Percentiles rank a stretch among this genome's conserved stretches.
Conservation (phyloP, 1,140 invertebrate species). For the Lepidurus arcticus region DNA sequence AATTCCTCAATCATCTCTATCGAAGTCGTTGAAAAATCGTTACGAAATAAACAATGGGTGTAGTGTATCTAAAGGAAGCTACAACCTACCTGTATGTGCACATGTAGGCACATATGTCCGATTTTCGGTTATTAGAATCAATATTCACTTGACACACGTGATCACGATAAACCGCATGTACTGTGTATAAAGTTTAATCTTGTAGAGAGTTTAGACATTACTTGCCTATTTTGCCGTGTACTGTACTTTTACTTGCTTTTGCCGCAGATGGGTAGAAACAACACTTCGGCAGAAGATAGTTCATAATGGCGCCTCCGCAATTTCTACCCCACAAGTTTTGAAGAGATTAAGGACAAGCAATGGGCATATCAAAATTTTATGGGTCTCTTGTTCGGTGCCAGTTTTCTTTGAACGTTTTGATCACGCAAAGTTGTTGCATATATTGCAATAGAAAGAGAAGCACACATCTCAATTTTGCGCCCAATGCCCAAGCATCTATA, state of each 20-base stretch:
- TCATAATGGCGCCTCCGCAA: not conserved
- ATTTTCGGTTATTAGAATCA: no score
- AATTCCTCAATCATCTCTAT: no score
- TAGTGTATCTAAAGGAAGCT: no score
- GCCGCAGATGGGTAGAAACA: not conserved
- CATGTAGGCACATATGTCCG: no score
- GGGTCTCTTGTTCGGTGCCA: slow-evolving; percentile 12
- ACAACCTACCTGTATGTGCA: no score
- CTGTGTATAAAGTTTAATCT: no score
- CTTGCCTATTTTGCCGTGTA: no score
- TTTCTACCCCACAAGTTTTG: not conserved
- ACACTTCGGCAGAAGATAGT: not conserved
- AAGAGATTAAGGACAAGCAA: slow-evolving; percentile 1
- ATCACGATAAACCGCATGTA: no score
- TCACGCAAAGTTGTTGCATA: not conserved
- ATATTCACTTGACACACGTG: no score
- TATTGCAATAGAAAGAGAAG: not conserved
- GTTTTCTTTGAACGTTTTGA: slow-evolving; percentile 22
- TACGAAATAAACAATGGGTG: no score
- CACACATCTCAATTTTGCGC: slow-evolving; percentile 8
- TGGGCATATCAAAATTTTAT: slow-evolving; percentile 6
- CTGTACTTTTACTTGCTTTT: not conserved
- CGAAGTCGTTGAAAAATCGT: no score
- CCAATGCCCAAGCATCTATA: slow-evolving; percentile 5
- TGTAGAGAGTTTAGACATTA: no score